Conservation (phyloP, 2,888 invertebrate genomes). For the Nomada fabriciana region DNA sequence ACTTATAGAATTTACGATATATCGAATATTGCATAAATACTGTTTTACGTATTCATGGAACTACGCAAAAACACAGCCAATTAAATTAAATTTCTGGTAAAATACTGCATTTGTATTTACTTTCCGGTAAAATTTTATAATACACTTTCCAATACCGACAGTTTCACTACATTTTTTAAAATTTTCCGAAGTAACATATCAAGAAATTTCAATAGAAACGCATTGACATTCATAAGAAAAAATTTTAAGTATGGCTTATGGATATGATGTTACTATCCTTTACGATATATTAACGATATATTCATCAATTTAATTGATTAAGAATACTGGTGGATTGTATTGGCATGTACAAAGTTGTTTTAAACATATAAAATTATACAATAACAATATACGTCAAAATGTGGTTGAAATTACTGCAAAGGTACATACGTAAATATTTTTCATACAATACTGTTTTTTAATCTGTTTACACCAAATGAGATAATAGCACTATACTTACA, state of each 20-base stretch:
- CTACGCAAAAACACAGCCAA: slow-evolving; percentile 66
- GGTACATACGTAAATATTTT: slow-evolving; percentile 32
- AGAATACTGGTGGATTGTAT: slow-evolving; percentile 28
- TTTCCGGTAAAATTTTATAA: slow-evolving; percentile 31
- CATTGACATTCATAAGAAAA: neutral
- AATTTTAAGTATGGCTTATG: slow-evolving; percentile 9
- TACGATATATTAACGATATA: slow-evolving; percentile 29
- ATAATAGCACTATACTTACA: slow-evolving; percentile 37
- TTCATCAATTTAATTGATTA: slow-evolving; percentile 14
- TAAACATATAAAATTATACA: slow-evolving; percentile 21
- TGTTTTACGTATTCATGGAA: slow-evolving; percentile 43
- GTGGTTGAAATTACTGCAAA: slow-evolving; percentile 5
- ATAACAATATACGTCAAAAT: slow-evolving; percentile 9
- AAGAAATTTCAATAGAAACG: neutral
- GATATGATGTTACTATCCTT: slow-evolving; percentile 31
- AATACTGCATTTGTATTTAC: slow-evolving; percentile 25
- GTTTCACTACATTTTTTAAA: neutral
- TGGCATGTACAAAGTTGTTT: slow-evolving; percentile 20
- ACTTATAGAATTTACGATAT: slow-evolving; percentile 37
- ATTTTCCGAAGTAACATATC: neutral
- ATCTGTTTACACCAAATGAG: slow-evolving; percentile 25
- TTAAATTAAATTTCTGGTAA: slow-evolving; percentile 44
- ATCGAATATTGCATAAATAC: slow-evolving; percentile 55
- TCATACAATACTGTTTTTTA: slow-evolving; percentile 41
- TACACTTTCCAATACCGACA: slow-evolving; percentile 31